Evolutionary conservation across 2,888 invertebrate genomes (phyloP), one percentile per base, ranked within the genome.

Genomic region (Ormyrus rosae): DNA sequence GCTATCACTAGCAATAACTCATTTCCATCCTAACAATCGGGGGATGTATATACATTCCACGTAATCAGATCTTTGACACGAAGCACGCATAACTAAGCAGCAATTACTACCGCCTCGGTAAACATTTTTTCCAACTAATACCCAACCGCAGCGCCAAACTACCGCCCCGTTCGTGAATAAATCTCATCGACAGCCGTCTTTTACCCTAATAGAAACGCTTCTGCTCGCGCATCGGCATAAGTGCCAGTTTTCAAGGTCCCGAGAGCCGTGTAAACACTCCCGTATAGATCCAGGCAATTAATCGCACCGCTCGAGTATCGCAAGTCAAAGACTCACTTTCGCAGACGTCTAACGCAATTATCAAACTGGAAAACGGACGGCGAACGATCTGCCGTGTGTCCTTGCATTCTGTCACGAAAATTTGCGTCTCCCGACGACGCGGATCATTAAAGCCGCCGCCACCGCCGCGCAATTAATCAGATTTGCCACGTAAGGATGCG

Each of bases 361-460:
- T 19, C 67, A 53, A 2, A 2, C 13, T 34, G 19, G 34, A 19
- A 53, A 67, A 67, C 5, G 4, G 10, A 48, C 11, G 51, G 51
- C 13, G 50, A 56, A 68, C 34, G 34, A 34, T n/a, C n/a, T 9
- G n/a, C 60, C 60, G 9, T 11, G 9, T 55, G 69, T 63, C 74
- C 74, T 79, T 73, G 78, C 68, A 73, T 78, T 68, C 74, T 79
- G 53, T 79, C 74, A 79, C 74, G 79, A 79, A 74, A 74, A 74
- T 55, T 74, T 58, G 51, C 78, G 71, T 65, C 65, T 46, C 69
- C 51, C n/a, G 8, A n/a, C 64, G 34, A 6, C 46, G 55, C 65
- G 56, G 19, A 34, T 64, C 60, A 55, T 72, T 78, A 78, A 58
- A 67, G 60, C 61, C 60, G 50, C n/a, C 55, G 73, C 34, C 46